phyloP scores from a whole-genome alignment of 2,113 vertebrate genomes.

The Paradisaea rubra region DNA sequence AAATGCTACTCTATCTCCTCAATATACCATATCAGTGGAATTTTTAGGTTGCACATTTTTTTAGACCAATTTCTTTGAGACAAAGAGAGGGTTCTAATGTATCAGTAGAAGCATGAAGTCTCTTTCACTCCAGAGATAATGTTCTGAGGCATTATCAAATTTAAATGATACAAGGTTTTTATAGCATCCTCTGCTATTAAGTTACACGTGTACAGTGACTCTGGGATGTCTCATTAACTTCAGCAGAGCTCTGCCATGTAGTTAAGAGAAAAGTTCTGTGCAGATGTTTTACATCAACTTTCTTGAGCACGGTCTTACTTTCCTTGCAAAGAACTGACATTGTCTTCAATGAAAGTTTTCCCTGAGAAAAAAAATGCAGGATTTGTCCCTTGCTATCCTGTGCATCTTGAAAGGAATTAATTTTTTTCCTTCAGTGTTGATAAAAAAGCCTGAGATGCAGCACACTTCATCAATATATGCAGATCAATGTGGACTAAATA shows the following conservation, averaged over 20 bases:
- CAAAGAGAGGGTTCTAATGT: background rate
- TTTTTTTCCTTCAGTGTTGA: background rate
- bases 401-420: background rate
- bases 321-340: background rate
- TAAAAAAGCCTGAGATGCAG: background rate
- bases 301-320: background rate
- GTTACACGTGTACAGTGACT: background rate
- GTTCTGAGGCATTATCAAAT: background rate
- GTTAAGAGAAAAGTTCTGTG: background rate
- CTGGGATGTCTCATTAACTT: slow-evolving; percentile 5
- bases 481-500: background rate
- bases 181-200: background rate
- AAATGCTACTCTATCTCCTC: background rate
- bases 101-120: background rate
- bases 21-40: background rate
- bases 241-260: background rate
- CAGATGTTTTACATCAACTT: background rate
- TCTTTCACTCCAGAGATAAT: background rate
- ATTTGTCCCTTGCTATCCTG: background rate
- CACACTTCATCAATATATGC: background rate
- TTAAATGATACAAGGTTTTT: background rate
- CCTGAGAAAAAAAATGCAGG: background rate
- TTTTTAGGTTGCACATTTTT: background rate
- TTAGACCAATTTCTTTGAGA: background rate
- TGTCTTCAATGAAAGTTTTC: background rate